Evolutionary conservation across 2,797 vertebrate species (phyloP).

Genomic region (Leptatherina wallacei): DNA sequence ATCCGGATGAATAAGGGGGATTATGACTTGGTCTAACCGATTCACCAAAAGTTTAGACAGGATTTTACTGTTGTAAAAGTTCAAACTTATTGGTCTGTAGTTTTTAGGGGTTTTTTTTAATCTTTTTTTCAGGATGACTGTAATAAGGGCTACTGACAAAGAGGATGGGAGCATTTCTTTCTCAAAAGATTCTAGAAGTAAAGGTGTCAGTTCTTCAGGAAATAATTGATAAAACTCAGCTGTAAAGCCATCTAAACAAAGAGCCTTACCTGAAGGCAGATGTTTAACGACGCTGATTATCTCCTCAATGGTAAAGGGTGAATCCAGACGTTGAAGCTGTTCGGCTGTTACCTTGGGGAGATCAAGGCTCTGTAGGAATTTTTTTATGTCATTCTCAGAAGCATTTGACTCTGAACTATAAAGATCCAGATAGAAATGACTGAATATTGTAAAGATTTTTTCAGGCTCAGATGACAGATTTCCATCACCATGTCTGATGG

Average conservation of each 20-base stretch:
- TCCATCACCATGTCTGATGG: neutral
- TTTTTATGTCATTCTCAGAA: neutral
- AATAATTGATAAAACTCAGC: neutral
- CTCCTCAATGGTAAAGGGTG: neutral
- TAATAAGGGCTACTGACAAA: neutral
- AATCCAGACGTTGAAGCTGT: neutral
- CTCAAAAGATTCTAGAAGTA: neutral
- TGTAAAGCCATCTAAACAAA: neutral
- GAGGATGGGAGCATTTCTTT: neutral
- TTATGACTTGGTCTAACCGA: neutral
- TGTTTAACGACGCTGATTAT: neutral
- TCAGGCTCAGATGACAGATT: fast-evolving
- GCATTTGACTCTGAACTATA: neutral
- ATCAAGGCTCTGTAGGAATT: neutral
- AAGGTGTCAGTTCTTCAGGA: neutral
- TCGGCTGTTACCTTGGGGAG: neutral
- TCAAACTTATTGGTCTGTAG: neutral
- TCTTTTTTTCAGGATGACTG: neutral
- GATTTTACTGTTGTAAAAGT: neutral
- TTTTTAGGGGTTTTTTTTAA: neutral
- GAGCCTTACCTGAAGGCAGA: neutral
- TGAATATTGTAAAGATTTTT: neutral
- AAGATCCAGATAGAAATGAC: neutral
- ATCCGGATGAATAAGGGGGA: neutral
- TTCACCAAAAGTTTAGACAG: neutral